Percentiles rank a stretch among this genome's conserved stretches.
Conservation (phyloP, 2,797 vertebrate species). For the Mormyrus hasselquistii region DNA sequence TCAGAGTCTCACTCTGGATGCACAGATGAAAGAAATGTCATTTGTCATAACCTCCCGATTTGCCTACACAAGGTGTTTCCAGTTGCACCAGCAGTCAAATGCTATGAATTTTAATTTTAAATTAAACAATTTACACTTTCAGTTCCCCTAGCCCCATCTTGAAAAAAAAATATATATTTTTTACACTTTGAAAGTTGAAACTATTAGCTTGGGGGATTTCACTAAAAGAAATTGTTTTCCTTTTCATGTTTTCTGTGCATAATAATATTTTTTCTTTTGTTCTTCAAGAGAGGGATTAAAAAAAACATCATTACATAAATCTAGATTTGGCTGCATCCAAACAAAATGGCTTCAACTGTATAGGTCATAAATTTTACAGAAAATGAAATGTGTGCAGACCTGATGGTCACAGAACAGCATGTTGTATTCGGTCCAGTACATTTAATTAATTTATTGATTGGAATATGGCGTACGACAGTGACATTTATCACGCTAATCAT, state of each 20-base stretch:
- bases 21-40: conserved; percentile 61
- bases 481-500: neutral
- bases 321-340: conserved; percentile 35
- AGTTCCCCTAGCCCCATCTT: conserved; percentile 45
- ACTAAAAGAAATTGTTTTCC: conserved; percentile 56
- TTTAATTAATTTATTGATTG: neutral
- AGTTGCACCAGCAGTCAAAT: conserved; percentile 42
- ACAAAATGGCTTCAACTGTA: neutral
- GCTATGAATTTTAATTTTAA: conserved; percentile 66
- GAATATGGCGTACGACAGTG: neutral
- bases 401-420: neutral
- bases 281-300: conserved; percentile 53
- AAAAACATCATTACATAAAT: conserved; percentile 55
- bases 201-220: conserved; percentile 58
- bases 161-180: conserved; percentile 54
- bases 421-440: neutral
- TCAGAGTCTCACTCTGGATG: conserved; percentile 64
- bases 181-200: conserved; percentile 37
- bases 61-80: conserved; percentile 58
- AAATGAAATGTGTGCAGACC: neutral
- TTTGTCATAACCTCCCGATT: conserved; percentile 37
- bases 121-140: conserved; percentile 60
- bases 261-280: conserved; percentile 65
- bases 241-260: conserved; percentile 60
- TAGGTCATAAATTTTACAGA: neutral